These are phyloP conservation scores for Prenolepis imparis DNA, from an alignment of 2,888 invertebrate species.

Conservation along the genomic window DNA sequence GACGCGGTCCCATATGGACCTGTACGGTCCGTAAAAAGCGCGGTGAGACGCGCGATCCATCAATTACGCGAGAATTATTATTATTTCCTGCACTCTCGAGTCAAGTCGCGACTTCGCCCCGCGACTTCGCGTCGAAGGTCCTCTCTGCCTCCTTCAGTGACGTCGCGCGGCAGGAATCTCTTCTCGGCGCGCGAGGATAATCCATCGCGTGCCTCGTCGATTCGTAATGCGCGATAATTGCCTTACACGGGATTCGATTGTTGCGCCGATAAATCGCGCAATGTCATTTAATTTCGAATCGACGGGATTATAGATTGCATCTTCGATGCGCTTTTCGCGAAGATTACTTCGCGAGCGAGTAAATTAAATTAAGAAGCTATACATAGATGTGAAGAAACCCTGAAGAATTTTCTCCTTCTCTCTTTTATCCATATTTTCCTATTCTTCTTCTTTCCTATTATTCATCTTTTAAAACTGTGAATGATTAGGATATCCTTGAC, in stretches of 20 bases:
- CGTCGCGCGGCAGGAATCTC: conserved; percentile 67
- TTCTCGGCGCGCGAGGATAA: conserved; percentile 60
- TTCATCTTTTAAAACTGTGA: neutral
- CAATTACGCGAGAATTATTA: conserved; percentile 53
- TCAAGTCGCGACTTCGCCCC: neutral
- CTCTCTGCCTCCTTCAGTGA: conserved; percentile 54
- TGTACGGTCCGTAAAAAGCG: conserved; percentile 33
- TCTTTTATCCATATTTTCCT: neutral
- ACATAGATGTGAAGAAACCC: neutral
- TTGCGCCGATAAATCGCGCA: neutral
- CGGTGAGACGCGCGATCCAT: conserved; percentile 46
- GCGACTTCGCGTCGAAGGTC: conserved; percentile 71
- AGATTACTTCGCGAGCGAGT: neutral
- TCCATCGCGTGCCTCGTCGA: conserved; percentile 55
- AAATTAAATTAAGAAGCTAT: neutral
- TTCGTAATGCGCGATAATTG: conserved; percentile 40
- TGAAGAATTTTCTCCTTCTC: neutral
- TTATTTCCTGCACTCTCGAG: conserved; percentile 19
- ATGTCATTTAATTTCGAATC: conserved; percentile 15
- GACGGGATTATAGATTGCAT: neutral
- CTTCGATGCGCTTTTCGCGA: neutral
- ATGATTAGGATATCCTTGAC: neutral
- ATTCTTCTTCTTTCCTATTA: neutral
- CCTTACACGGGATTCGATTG: neutral
- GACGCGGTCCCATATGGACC: conserved; percentile 50